These are phyloP conservation scores for Rapana venosa DNA, from an alignment of 2,888 invertebrate genomes.

Conservation along the genomic window DNA sequence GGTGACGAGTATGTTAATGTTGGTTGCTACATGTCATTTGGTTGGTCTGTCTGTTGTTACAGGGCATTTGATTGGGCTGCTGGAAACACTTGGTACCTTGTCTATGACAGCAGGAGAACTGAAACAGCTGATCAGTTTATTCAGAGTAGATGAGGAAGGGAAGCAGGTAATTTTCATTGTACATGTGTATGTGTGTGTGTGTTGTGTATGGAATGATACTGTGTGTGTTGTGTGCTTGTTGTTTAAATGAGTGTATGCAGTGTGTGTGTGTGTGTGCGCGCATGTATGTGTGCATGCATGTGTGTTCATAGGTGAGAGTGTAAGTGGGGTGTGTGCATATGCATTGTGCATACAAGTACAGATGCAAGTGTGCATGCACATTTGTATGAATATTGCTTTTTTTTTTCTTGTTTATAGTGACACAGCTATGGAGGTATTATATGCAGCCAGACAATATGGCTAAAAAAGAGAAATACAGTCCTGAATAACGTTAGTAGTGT, in stretches of 20 bases:
- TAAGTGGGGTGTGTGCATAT: neutral
- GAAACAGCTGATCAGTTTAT: conserved; percentile 81
- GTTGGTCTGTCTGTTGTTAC: conserved; percentile 51
- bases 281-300: neutral
- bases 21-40: neutral
- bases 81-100: conserved; percentile 82
- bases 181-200: conserved; percentile 21
- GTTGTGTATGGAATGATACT: too few species aligned
- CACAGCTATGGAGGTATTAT: too few species aligned
- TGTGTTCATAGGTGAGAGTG: conserved; percentile 31
- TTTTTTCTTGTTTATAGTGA: neutral
- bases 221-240: neutral
- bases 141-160: conserved; percentile 76
- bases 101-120: conserved; percentile 82
- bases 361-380: neutral
- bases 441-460: too few species aligned
- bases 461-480: too few species aligned
- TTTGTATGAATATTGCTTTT: neutral
- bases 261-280: conserved; percentile 14
- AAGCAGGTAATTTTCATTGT: conserved; percentile 68
- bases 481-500: too few species aligned
- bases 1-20: neutral
- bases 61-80: conserved; percentile 81
- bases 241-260: neutral
- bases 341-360: neutral